Conservation (phyloP, 2,113 vertebrate species). For the Ochotona curzoniae region DNA sequence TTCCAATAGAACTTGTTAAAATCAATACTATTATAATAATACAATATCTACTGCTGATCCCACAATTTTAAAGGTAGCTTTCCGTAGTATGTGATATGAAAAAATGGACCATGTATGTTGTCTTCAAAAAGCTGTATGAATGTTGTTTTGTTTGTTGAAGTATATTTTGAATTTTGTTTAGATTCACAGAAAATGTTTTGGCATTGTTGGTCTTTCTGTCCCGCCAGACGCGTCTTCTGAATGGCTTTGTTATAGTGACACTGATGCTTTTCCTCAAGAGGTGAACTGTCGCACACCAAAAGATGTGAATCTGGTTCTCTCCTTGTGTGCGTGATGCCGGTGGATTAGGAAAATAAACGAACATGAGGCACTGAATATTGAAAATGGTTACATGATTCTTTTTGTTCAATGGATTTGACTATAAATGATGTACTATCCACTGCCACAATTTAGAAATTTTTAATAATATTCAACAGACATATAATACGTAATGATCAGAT, state of each 20-base stretch:
- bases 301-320: constrained; percentile 32
- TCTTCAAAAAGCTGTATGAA: constrained; percentile 34
- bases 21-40: neutral
- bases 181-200: neutral
- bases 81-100: neutral
- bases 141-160: neutral
- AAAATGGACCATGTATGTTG: neutral
- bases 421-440: constrained; percentile 43
- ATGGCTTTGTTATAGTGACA: neutral
- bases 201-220: constrained; percentile 14
- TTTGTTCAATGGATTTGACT: constrained; percentile 35
- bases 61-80: neutral
- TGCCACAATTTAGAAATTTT: constrained; percentile 40
- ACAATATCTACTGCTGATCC: neutral
- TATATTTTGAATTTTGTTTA: constrained; percentile 5
- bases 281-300: constrained; percentile 37
- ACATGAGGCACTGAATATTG: constrained; percentile 1
- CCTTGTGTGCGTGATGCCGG: constrained; percentile 51
- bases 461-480: constrained; percentile 54
- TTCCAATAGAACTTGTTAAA: neutral
- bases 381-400: constrained; percentile 43
- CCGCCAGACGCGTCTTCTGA: constrained; percentile 20
- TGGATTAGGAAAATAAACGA: constrained; percentile 66
- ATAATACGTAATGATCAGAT: constrained; percentile 41
- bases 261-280: constrained; percentile 19